Evolutionary conservation across 2,888 invertebrate species (phyloP), one percentile per base, ranked within the genome.

Genomic region (Abscondita cerata): DNA sequence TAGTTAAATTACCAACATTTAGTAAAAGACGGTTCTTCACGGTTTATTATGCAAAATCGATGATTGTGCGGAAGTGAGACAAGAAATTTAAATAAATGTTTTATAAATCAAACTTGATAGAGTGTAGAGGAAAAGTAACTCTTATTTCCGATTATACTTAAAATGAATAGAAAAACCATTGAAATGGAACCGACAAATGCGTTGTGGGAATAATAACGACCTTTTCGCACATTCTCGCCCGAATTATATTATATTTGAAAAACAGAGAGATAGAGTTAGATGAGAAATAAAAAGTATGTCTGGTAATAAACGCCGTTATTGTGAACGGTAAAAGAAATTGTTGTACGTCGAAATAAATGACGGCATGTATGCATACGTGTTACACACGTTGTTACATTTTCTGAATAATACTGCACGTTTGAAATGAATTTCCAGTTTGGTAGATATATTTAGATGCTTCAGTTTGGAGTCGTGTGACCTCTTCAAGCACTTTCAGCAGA

Each of bases 381-480:
- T 25, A 44, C 44, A 11, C n/a, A 47, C n/a, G 13, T 18, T 11
- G 50, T 12, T n/a, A 15, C 18, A 18, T 11, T 53, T 53, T 20
- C 40, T 19, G 31, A 9, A 41, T 4, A 34, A 52, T 31, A 56
- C 60, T 55, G 48, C 25, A 25, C 11, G 53, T 46, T 25, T 44
- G 41, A 38, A 16, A 55, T 20, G 48, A 55, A 51, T 60, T 60
- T 44, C 31, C 38, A 46, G 40, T 59, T 40, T 34, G 31, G 31
- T 25, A 12, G 55, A 51, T 60, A 60, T 60, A 55, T 60, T 60
- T 60, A 60, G 60, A 36, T 47, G 20, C 47, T 47, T 40, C 34
- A 50, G 40, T 15, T 34, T 18, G 3, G 47, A 52, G 47, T 44
- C 54, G 46, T 51, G 55, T 55, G 59, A 38, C 36, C 62, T 50